Conservation (phyloP, 1,140 invertebrate genomes). For the Agrypnia vestita region DNA sequence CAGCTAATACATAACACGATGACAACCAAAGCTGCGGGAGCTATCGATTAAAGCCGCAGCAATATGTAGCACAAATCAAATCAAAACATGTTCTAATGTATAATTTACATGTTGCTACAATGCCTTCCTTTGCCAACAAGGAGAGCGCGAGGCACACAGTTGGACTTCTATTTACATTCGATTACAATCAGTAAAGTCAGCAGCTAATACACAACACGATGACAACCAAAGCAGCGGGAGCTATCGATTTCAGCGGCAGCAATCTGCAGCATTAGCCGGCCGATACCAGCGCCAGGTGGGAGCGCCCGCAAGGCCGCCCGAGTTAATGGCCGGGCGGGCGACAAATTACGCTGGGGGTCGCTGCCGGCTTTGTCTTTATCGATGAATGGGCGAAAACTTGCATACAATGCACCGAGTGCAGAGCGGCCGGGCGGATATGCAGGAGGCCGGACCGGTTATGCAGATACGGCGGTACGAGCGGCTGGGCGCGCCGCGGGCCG, state of each 20-base stretch:
- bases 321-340: background rate
- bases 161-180: too few species aligned
- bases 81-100: too few species aligned
- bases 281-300: background rate
- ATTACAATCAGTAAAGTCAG: background rate
- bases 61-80: background rate
- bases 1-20: background rate
- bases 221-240: background rate
- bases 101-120: too few species aligned
- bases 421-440: constrained; percentile 2
- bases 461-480: background rate
- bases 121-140: too few species aligned
- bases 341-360: constrained; percentile 10
- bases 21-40: background rate
- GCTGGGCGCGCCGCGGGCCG: background rate
- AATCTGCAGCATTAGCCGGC: background rate
- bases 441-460: constrained; percentile 11
- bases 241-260: background rate
- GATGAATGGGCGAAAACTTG: constrained; percentile 32
- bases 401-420: background rate
- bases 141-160: too few species aligned
- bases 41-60: background rate
- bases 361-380: constrained; percentile 23
- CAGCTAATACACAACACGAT: background rate
- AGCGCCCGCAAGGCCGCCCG: background rate